Evolutionary conservation across 2,797 vertebrate species (phyloP).

Genomic region (Acipenser ruthenus): DNA sequence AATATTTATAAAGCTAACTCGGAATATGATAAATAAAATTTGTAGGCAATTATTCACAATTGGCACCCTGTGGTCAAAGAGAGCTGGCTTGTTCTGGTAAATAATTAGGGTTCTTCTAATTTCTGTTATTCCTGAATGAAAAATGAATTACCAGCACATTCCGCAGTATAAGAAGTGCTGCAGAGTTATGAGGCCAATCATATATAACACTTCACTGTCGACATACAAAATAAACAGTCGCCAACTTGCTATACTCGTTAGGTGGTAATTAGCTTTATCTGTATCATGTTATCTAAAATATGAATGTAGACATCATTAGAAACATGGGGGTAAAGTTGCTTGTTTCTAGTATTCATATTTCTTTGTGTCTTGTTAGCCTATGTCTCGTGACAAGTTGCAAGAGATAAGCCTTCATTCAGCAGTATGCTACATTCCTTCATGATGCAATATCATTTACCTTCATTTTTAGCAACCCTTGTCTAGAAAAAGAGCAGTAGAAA

Average conservation of each 20-base stretch:
- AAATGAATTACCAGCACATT: constrained; percentile 20
- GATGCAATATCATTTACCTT: too few species aligned
- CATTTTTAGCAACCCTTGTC: too few species aligned
- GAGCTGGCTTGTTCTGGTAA: constrained; percentile 27
- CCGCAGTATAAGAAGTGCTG: constrained; percentile 9
- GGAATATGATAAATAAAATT: constrained; percentile 35
- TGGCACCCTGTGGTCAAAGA: constrained; percentile 32
- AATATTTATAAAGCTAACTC: constrained; percentile 40
- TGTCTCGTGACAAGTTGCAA: too few species aligned
- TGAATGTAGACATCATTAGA: not conserved
- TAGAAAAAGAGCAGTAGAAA: too few species aligned
- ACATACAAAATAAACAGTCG: constrained; percentile 11
- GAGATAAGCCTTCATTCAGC: too few species aligned
- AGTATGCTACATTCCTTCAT: too few species aligned
- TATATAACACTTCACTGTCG: constrained; percentile 17
- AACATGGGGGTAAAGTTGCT: too few species aligned
- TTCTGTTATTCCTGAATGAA: constrained; percentile 10
- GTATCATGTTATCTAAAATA: constrained; percentile 20
- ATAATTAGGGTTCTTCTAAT: constrained; percentile 30
- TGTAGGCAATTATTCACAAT: constrained; percentile 32
- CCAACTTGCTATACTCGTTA: constrained; percentile 10
- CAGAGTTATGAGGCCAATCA: constrained; percentile 6
- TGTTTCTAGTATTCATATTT: too few species aligned
- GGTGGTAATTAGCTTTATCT: constrained; percentile 19
- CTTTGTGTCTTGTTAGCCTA: too few species aligned